Conservation (phyloP, 2,113 vertebrate species). For the Cryptomyrus ogoouensis region DNA sequence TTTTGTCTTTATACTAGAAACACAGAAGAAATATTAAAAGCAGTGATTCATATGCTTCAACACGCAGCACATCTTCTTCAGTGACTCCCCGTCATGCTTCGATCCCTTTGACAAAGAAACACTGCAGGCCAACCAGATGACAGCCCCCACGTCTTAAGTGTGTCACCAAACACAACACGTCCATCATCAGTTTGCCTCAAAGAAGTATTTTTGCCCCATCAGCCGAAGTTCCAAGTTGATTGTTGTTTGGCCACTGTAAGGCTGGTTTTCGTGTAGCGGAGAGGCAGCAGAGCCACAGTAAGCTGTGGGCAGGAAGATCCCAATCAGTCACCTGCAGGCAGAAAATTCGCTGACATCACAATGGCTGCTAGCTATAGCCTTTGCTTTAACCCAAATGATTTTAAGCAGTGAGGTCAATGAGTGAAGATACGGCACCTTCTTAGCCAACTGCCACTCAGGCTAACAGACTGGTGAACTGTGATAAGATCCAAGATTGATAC, state of each 20-base stretch:
- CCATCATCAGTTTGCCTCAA: not conserved
- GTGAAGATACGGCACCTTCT: not conserved
- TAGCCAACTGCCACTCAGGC: not conserved
- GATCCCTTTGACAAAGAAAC: not conserved
- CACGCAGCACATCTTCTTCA: not conserved
- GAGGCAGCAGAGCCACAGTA: not conserved
- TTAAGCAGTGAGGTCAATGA: not conserved
- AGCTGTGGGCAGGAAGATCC: not conserved
- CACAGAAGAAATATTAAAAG: constrained; percentile 10
- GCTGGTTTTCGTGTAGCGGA: not conserved
- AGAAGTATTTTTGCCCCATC: not conserved
- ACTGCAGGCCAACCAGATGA: not conserved
- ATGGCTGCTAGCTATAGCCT: not conserved
- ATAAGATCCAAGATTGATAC: not conserved
- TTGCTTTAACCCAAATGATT: not conserved
- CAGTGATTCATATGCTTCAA: not conserved
- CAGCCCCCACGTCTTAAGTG: not conserved
- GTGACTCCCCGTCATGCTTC: not conserved
- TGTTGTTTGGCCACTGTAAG: not conserved
- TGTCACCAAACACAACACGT: not conserved
- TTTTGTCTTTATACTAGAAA: not conserved
- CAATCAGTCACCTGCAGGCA: not conserved
- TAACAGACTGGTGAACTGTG: not conserved
- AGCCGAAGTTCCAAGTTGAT: not conserved
- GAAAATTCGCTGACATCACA: not conserved